Conservation (phyloP, 2,888 invertebrate species). For the Dicyrtomina minuta region DNA sequence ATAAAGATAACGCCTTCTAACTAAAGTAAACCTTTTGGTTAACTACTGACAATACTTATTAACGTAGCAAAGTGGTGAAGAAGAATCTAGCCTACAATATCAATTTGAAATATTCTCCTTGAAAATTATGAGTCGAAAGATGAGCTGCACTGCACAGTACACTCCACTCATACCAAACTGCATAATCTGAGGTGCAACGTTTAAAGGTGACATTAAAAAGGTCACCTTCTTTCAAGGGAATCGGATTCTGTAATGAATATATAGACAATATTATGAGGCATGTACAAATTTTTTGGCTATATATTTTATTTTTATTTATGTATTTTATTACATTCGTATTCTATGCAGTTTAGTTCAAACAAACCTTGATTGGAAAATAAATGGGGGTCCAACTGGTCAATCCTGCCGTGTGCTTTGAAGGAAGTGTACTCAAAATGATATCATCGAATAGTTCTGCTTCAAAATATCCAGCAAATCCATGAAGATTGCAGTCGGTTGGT, state of each 20-base stretch:
- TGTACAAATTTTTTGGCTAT: background rate
- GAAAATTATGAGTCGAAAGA: constrained; percentile 69
- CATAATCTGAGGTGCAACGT: constrained; percentile 74
- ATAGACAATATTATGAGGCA: constrained; percentile 30
- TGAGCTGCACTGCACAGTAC: constrained; percentile 66
- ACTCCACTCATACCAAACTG: constrained; percentile 97
- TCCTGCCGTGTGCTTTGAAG: constrained; percentile 80
- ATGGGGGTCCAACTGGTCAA: constrained; percentile 99
- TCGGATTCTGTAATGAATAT: constrained; percentile 65
- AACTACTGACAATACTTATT: too few relatives aligned
- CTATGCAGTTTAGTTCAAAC: constrained; percentile 49
- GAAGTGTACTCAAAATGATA: constrained; percentile 84
- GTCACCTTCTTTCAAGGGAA: constrained; percentile 70
- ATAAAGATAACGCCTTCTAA: too few relatives aligned
- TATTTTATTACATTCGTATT: background rate
- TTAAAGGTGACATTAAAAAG: constrained; percentile 73
- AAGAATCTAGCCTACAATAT: too few relatives aligned
- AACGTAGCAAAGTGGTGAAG: too few relatives aligned
- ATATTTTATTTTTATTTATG: background rate
- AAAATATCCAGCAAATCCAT: constrained; percentile 96
- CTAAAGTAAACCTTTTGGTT: too few relatives aligned
- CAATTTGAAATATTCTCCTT: too few relatives aligned
- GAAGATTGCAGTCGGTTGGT: constrained; percentile 75
- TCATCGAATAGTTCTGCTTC: constrained; percentile 82
- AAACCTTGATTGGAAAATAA: constrained; percentile 82